phyloP scores from a whole-genome alignment of 2,113 vertebrate genomes.

The Chloroceryle aenea region DNA sequence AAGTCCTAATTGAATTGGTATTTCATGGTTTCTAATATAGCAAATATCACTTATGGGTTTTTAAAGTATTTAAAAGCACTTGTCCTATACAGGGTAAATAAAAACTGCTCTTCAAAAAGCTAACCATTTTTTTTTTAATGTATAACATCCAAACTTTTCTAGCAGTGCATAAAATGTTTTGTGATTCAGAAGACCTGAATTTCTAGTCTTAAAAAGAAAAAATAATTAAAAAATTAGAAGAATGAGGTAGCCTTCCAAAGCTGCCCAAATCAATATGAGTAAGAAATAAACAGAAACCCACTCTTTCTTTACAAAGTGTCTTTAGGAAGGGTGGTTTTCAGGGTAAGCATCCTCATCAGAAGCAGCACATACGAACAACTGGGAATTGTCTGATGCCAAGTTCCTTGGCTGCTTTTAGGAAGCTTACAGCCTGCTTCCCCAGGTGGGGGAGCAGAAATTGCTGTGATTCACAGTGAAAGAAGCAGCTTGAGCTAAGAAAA shows the following conservation, averaged over 20 bases:
- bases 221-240: too few species aligned
- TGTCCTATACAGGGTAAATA: neutral
- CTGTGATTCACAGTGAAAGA: neutral
- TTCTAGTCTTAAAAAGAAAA: neutral
- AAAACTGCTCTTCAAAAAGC: neutral
- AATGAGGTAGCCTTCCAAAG: neutral
- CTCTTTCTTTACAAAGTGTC: neutral
- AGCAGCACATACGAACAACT: neutral
- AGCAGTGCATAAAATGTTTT: neutral
- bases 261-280: neutral
- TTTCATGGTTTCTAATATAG: neutral
- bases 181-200: neutral
- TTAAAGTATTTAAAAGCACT: neutral
- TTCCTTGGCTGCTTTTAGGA: neutral
- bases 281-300: neutral
- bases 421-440: neutral
- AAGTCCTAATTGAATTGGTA: neutral
- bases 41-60: neutral
- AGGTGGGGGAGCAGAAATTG: neutral
- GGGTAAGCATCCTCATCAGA: neutral
- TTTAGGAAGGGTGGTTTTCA: neutral
- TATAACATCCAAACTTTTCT: too few species aligned
- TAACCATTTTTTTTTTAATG: neutral
- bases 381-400: neutral
- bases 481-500: neutral